Evolutionary conservation across 2,113 vertebrate genomes (phyloP).

Genomic region (Oxyura jamaicensis): DNA sequence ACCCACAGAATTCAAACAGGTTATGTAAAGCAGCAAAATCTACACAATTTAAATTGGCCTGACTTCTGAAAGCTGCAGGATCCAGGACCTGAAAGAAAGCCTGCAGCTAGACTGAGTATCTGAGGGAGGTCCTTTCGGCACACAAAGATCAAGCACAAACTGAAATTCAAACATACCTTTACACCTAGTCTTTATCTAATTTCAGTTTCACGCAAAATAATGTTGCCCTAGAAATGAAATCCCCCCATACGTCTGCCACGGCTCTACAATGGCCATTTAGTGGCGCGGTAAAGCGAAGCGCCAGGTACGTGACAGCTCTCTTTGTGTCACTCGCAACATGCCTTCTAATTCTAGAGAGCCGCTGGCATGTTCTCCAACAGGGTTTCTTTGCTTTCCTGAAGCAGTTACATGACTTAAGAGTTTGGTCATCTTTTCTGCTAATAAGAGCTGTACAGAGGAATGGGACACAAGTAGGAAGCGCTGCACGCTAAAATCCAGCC

Average conservation of each 20-base stretch:
- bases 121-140: slow-evolving; percentile 57
- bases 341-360: slow-evolving; percentile 46
- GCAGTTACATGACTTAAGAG: slow-evolving; percentile 45
- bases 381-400: slow-evolving; percentile 52
- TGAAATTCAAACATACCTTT: slow-evolving; percentile 61
- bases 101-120: slow-evolving; percentile 42
- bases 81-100: slow-evolving; percentile 56
- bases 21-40: slow-evolving; percentile 65
- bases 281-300: slow-evolving; percentile 39
- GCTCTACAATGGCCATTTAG: slow-evolving; percentile 58
- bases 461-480: neutral
- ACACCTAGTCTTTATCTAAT: slow-evolving; percentile 54
- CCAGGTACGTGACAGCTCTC: slow-evolving; percentile 58
- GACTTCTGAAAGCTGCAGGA: slow-evolving; percentile 58
- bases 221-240: slow-evolving; percentile 70
- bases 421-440: slow-evolving; percentile 45
- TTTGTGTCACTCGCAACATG: slow-evolving; percentile 55
- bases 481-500: neutral
- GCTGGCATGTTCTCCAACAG: slow-evolving; percentile 39
- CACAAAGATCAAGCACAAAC: slow-evolving; percentile 60
- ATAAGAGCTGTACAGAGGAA: neutral
- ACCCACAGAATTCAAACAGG: slow-evolving; percentile 15
- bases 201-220: slow-evolving; percentile 50
- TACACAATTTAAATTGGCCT: slow-evolving; percentile 65
- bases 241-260: neutral